Base-by-base conservation (phyloP, 2,797 vertebrate genomes). In the Trachurus trachurus region DNA sequence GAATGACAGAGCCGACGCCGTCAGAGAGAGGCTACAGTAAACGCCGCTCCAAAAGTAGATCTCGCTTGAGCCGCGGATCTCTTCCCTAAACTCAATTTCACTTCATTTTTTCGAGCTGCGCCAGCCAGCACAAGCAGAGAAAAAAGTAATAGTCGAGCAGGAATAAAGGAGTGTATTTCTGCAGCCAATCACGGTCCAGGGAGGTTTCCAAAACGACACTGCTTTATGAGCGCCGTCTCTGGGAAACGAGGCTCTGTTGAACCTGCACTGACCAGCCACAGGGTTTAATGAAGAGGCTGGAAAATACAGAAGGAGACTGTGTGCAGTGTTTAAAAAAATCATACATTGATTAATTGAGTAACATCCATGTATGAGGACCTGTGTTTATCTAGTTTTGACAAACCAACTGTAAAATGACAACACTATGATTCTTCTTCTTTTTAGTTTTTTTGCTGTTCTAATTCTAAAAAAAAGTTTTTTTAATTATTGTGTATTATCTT, bases 71-170 rank as follows among this genome's bases (percentile, higher is more conserved):
- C 81, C 69, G 12, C 37, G 57, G 71, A 77, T 80, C 81, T 71
- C 74, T 3, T 85, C 74, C 85, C 65, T 64, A 22, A 79, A 82
- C 81, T 89, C 80, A 47, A 83, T 89, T 88, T 88, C 50, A 77
- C 77, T 84, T 89, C 53, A 57, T 84, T 84, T 82, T 61, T 26
- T 26, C 19, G 54, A 83, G 77, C 81, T 68, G 83, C 13, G 65
- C 26, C 26, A 26, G 31, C 85, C 77, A 84, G 85, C 84, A 80
- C 82, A 67, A 81, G 86, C 59, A 52, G 26, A 52, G 26, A 26
- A 26, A 83, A 78, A 87, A 86, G 65, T 84, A 75, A 76, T 73
- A 74, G 87, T 84, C 76, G 57, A 73, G 77, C 76, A 81, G 78
- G 85, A 85, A 82, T 78, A 76, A 79, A 83, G 59, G 65, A 81